Percentiles rank a stretch among this genome's conserved stretches.
Evolutionary conservation across 2,888 invertebrate species (phyloP).

Genomic region (Tupiocoris notatus): DNA sequence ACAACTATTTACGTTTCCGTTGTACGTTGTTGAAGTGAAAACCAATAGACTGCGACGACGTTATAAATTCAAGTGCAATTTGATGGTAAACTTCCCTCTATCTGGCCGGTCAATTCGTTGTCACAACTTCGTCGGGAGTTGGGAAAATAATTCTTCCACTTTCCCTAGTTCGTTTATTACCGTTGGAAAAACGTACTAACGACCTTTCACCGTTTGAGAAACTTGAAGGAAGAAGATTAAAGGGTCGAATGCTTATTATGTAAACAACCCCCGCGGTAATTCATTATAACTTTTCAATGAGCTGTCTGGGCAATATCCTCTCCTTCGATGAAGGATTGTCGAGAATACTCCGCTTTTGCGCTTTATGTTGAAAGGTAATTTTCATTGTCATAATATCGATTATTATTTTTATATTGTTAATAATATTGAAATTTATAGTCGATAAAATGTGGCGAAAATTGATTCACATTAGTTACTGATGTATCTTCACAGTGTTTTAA

Average conservation of each 20-base stretch:
- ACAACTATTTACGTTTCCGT: not conserved
- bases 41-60: not conserved
- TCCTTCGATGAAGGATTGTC: not conserved
- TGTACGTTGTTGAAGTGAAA: not conserved
- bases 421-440: no score
- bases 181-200: not conserved
- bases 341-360: no score
- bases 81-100: no score
- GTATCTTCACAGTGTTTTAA: no score
- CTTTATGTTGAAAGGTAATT: no score
- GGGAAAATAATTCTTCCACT: not conserved
- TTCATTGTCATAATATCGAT: no score
- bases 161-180: not conserved
- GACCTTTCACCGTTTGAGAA: not conserved
- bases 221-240: slow-evolving; percentile 14
- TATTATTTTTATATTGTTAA: no score
- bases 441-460: no score
- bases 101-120: no score
- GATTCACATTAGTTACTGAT: no score
- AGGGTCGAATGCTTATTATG: not conserved
- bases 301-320: not conserved
- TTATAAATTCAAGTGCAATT: no score
- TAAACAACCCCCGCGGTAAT: slow-evolving; percentile 16
- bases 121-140: no score
- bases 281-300: slow-evolving; percentile 29